Conservation (phyloP, 2,113 vertebrate genomes). For the Mola mola region DNA sequence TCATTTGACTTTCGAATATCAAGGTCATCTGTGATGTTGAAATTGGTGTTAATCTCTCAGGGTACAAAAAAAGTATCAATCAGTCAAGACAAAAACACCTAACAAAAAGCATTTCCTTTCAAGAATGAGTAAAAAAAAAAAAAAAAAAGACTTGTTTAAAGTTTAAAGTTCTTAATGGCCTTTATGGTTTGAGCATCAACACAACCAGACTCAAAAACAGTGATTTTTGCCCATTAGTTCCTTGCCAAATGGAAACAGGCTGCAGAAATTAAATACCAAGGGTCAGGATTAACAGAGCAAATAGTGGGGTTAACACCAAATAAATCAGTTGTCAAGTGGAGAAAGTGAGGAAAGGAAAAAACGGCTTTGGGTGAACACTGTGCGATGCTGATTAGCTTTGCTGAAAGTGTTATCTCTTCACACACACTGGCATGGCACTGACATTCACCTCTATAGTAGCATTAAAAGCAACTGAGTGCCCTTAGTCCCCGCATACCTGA, state of each 20-base stretch:
- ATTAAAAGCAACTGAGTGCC: slow-evolving; percentile 33
- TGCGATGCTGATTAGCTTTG: slow-evolving; percentile 53
- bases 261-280: slow-evolving; percentile 65
- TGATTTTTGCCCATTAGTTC: slow-evolving; percentile 50
- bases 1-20: slow-evolving; percentile 53
- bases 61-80: slow-evolving; percentile 3
- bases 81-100: background rate
- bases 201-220: background rate
- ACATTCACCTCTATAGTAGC: slow-evolving; percentile 44
- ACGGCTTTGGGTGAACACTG: slow-evolving; percentile 21
- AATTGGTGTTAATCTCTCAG: slow-evolving; percentile 18
- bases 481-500: slow-evolving; percentile 15
- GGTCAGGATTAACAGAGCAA: slow-evolving; percentile 63
- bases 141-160: background rate
- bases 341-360: slow-evolving; percentile 36
- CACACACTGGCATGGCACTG: slow-evolving; percentile 23
- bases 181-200: background rate
- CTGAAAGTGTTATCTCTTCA: slow-evolving; percentile 49
- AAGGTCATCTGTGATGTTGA: slow-evolving; percentile 32
- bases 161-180: background rate
- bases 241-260: slow-evolving; percentile 51
- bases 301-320: slow-evolving; percentile 53
- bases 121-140: background rate
- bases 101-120: background rate
- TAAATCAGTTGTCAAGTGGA: slow-evolving; percentile 59